Conservation (phyloP, 2,797 vertebrate species). For the Synanceia verrucosa region DNA sequence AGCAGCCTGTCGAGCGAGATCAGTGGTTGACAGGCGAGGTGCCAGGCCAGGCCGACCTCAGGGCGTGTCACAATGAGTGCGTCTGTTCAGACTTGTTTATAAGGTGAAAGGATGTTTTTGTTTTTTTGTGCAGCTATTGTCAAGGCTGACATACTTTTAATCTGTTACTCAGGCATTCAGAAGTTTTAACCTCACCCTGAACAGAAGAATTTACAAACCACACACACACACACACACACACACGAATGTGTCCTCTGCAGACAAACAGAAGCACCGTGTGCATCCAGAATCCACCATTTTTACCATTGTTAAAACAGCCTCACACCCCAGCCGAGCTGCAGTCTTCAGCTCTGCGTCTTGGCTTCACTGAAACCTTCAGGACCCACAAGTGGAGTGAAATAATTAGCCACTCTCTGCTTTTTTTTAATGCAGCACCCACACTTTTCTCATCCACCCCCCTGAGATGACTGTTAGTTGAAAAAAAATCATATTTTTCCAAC, state of each 20-base stretch:
- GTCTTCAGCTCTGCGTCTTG: conserved; percentile 67
- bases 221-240: conserved; percentile 1
- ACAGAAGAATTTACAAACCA: no score
- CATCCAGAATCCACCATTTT: conserved; percentile 56
- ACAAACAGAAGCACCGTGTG: conserved; percentile 37
- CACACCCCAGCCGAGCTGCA: conserved; percentile 57
- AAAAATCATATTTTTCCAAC: conserved; percentile 85
- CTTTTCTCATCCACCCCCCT: conserved; percentile 52
- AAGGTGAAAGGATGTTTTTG: conserved; percentile 18
- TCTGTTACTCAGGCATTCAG: conserved; percentile 7
- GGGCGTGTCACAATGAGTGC: conserved; percentile 67
- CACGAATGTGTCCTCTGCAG: conserved; percentile 30
- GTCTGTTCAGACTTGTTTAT: conserved; percentile 72
- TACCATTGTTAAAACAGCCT: conserved; percentile 64
- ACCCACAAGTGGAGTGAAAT: conserved; percentile 74
- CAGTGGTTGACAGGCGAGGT: conserved; percentile 58
- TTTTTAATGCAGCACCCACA: conserved; percentile 55
- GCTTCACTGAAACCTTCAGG: conserved; percentile 70
- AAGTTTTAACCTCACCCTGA: conserved; percentile 20
- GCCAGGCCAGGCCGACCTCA: conserved; percentile 55
- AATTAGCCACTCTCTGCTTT: conserved; percentile 75
- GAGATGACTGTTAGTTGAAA: conserved; percentile 68
- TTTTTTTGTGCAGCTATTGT: background rate
- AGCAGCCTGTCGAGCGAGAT: conserved; percentile 69
- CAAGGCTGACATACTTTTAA: conserved; percentile 9